Percentiles rank a stretch among this genome's conserved stretches.
Evolutionary conservation across 23 tunicate genomes (phyloP).

Genomic region (Ascidia mentula): DNA sequence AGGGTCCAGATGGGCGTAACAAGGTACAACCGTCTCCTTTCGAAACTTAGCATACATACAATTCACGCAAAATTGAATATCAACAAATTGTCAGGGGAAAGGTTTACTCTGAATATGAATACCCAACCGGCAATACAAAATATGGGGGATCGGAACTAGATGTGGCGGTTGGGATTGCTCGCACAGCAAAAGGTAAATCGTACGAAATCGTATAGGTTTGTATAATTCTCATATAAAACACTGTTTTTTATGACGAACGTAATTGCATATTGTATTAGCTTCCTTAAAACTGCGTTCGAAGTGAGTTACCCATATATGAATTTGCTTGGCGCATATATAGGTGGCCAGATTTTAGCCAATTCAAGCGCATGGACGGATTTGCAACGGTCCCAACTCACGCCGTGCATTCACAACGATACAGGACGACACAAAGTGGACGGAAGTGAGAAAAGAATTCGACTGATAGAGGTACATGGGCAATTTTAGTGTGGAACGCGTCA

Average conservation of each 20-base stretch:
- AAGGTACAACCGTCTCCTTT: too few species aligned
- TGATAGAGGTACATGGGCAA: constrained; percentile 59
- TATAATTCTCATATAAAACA: too few species aligned
- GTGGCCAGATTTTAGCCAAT: constrained; percentile 83
- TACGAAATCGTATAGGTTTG: too few species aligned
- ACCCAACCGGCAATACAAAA: constrained; percentile 67
- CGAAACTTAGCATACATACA: too few species aligned
- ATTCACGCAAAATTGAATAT: too few species aligned
- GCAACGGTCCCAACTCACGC: constrained; percentile 79
- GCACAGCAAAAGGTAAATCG: constrained; percentile 68
- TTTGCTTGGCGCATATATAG: too few species aligned
- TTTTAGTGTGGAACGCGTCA: too few species aligned
- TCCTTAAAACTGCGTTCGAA: too few species aligned
- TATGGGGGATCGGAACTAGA: constrained; percentile 77
- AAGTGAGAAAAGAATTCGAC: constrained; percentile 54
- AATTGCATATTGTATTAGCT: too few species aligned
- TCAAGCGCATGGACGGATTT: constrained; percentile 76
- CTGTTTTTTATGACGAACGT: too few species aligned
- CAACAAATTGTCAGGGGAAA: too few species aligned
- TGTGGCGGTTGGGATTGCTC: constrained; percentile 67
- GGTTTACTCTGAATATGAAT: constrained; percentile 77
- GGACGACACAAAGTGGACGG: constrained; percentile 79
- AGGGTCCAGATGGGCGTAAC: constrained; percentile 73
- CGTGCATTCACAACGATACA: constrained; percentile 84
- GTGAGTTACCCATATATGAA: too few species aligned